These are phyloP conservation scores for Clistopyga incitator DNA, from an alignment of 2,888 invertebrate genomes.

Conservation along the genomic window DNA sequence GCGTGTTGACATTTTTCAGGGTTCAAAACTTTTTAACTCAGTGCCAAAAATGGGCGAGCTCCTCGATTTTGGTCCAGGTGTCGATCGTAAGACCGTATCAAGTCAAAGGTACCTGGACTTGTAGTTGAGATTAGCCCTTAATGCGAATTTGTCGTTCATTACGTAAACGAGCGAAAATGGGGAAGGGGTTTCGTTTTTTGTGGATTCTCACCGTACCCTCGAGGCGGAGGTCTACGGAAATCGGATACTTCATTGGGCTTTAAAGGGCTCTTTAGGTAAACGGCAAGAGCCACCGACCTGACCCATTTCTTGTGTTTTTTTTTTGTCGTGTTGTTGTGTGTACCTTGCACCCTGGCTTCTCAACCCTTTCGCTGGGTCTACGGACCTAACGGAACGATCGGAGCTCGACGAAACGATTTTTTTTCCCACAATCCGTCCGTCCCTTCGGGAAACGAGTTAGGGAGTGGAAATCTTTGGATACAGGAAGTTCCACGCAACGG, in stretches of 20 bases:
- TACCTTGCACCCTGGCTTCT: slow-evolving; percentile 69
- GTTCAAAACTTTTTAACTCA: neutral
- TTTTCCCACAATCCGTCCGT: slow-evolving; percentile 83
- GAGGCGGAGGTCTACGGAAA: slow-evolving; percentile 72
- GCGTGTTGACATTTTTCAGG: neutral
- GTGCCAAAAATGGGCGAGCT: too few species aligned
- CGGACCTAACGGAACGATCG: slow-evolving; percentile 79
- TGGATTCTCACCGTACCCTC: slow-evolving; percentile 33
- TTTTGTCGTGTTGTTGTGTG: slow-evolving; percentile 13
- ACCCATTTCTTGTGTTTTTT: slow-evolving; percentile 77
- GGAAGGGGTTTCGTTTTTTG: slow-evolving; percentile 11
- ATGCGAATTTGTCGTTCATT: slow-evolving; percentile 22
- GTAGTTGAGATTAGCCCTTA: neutral
- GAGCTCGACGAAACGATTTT: slow-evolving; percentile 62
- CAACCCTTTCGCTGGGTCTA: slow-evolving; percentile 78
- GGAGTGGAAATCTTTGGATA: slow-evolving; percentile 28
- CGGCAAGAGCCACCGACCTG: slow-evolving; percentile 76
- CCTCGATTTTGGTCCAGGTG: neutral
- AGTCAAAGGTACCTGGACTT: too few species aligned
- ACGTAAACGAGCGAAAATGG: slow-evolving; percentile 27
- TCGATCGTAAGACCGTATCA: too few species aligned
- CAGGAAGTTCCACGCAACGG: slow-evolving; percentile 52
- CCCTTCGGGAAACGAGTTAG: slow-evolving; percentile 69
- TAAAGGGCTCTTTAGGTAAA: slow-evolving; percentile 79
- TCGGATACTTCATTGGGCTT: slow-evolving; percentile 78